Conservation (phyloP, 2,888 invertebrate species). For the Oligia latruncula region DNA sequence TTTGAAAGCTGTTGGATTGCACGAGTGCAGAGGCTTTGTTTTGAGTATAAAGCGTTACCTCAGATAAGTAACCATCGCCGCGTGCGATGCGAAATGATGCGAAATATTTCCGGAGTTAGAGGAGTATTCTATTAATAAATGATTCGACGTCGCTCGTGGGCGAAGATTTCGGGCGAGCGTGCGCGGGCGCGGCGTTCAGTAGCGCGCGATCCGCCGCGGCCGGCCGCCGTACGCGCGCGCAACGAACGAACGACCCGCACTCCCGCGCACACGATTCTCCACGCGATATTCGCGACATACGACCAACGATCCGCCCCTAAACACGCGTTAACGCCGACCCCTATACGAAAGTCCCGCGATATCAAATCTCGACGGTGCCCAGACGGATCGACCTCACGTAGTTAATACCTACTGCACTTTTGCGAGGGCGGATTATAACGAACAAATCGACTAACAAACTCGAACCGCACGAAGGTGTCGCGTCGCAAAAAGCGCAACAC, state of each 20-base stretch:
- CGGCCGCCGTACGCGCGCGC: conserved; percentile 89
- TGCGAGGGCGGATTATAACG: conserved; percentile 89
- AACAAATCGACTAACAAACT: conserved; percentile 89
- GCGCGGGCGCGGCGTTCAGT: conserved; percentile 83
- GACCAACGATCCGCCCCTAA: conserved; percentile 80
- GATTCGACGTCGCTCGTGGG: conserved; percentile 88
- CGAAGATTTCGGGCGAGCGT: conserved; percentile 86
- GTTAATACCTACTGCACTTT: conserved; percentile 77
- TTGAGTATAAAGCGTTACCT: conserved; percentile 76
- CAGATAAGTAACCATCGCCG: conserved; percentile 82
- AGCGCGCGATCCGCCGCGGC: conserved; percentile 90
- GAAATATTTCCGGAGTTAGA: conserved; percentile 90
- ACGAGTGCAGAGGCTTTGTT: conserved; percentile 63
- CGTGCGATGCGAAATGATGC: conserved; percentile 89
- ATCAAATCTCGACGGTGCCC: conserved; percentile 66
- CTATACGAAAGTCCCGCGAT: conserved; percentile 60
- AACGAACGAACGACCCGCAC: conserved; percentile 91
- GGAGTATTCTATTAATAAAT: conserved; percentile 90
- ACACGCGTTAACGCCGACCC: conserved; percentile 63
- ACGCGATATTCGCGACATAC: conserved; percentile 80
- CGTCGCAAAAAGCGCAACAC: conserved; percentile 90
- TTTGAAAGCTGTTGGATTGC: conserved; percentile 42
- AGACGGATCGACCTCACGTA: conserved; percentile 79
- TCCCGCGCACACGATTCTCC: conserved; percentile 84
- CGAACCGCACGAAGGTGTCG: conserved; percentile 89